Evolutionary conservation across 2,888 invertebrate genomes (phyloP).

Genomic region (Drosophila infuscata): DNA sequence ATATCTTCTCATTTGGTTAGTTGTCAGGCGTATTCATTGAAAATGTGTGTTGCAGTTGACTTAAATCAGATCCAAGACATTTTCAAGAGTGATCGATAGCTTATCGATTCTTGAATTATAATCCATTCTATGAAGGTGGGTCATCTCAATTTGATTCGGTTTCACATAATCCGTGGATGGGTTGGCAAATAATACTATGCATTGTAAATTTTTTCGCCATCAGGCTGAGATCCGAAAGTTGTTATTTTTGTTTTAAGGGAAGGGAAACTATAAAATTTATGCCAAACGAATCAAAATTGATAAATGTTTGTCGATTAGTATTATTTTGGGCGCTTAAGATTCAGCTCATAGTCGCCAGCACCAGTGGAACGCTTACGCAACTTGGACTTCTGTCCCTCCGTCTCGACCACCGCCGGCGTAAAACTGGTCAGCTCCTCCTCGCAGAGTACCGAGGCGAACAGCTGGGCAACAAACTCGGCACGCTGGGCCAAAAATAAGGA

Average conservation of each 20-base stretch:
- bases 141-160: background rate
- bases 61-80: background rate
- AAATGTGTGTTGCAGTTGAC: background rate
- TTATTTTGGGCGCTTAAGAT: constrained; percentile 27
- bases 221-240: constrained; percentile 11
- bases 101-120: background rate
- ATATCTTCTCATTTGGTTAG: background rate
- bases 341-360: constrained; percentile 60
- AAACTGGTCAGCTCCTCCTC: constrained; percentile 50
- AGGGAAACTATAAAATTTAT: constrained; percentile 42
- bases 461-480: constrained; percentile 66
- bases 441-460: constrained; percentile 59
- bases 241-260: background rate
- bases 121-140: background rate
- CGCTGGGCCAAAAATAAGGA: constrained; percentile 49
- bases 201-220: constrained; percentile 28
- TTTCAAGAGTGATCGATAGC: background rate
- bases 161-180: background rate
- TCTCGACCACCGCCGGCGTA: background rate
- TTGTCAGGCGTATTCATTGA: background rate
- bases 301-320: constrained; percentile 19
- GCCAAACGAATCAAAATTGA: constrained; percentile 17
- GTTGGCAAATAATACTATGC: constrained; percentile 7
- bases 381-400: constrained; percentile 4
- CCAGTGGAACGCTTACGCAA: constrained; percentile 32